Evolutionary conservation across 2,797 vertebrate genomes (phyloP).

Genomic region (Etheostoma nigrum): DNA sequence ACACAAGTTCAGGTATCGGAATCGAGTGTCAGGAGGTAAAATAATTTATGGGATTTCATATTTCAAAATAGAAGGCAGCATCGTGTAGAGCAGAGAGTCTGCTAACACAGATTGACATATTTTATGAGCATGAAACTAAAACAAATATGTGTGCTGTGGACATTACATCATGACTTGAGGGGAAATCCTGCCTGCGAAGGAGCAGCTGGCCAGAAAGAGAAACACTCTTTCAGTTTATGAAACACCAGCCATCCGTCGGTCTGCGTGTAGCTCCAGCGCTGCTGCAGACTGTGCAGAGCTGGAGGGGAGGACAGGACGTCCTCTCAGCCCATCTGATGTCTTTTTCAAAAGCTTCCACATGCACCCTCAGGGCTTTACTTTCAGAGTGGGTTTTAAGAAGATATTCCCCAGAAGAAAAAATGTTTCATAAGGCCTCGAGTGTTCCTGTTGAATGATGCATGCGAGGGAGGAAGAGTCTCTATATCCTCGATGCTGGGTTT

Average conservation of each 20-base stretch:
- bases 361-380: constrained; percentile 20
- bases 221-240: background rate
- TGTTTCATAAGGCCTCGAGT: constrained; percentile 26
- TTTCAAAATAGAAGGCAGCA: too few species aligned
- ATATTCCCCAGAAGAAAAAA: constrained; percentile 40
- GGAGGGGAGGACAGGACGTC: constrained; percentile 46
- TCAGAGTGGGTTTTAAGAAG: constrained; percentile 46
- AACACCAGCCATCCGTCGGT: constrained; percentile 2
- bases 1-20: too few species aligned
- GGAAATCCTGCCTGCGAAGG: constrained; percentile 19
- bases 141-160: background rate
- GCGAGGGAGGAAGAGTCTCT: constrained; percentile 3
- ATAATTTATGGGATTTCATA: too few species aligned
- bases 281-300: constrained; percentile 23
- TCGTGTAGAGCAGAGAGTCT: background rate
- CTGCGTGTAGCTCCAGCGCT: background rate
- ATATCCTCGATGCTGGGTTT: background rate
- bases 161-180: background rate
- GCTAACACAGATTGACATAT: background rate
- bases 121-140: background rate
- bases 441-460: constrained; percentile 22
- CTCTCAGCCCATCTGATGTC: constrained; percentile 36
- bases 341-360: constrained; percentile 28
- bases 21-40: too few species aligned
- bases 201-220: constrained; percentile 20